phyloP scores from a whole-genome alignment of 2,797 vertebrate genomes.

The Tapirus indicus region DNA sequence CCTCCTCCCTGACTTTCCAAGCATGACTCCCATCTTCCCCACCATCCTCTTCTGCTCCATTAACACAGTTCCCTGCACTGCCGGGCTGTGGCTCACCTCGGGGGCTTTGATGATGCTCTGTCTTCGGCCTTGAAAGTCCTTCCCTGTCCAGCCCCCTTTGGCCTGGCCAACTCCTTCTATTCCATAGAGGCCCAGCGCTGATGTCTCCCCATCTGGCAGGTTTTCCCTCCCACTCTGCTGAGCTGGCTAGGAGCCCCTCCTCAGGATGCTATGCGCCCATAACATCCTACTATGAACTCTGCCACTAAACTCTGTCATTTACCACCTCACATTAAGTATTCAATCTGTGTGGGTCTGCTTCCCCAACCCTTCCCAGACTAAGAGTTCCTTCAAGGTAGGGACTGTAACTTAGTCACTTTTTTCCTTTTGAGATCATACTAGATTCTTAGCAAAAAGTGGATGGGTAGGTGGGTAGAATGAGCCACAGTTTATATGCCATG shows the following conservation, averaged over 20 bases:
- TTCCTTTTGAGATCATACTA: background rate
- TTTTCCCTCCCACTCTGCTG: background rate
- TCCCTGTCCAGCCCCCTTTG: background rate
- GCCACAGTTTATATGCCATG: background rate
- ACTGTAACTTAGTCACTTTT: background rate
- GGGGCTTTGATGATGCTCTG: background rate
- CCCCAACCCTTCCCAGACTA: background rate
- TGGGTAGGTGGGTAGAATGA: background rate
- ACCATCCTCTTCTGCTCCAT: fast-evolving
- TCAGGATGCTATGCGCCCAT: background rate
- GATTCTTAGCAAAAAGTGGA: background rate
- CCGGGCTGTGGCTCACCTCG: background rate
- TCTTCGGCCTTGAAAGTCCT: background rate
- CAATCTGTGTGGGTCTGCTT: background rate
- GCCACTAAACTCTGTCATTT: too few species aligned
- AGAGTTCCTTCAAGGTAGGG: background rate
- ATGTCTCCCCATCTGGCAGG: background rate
- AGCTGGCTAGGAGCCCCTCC: background rate
- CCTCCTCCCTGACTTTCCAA: background rate
- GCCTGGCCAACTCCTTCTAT: background rate
- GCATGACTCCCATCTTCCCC: background rate
- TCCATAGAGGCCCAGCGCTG: background rate
- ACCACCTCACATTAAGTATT: background rate
- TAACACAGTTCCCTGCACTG: background rate
- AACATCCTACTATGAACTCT: background rate